These are phyloP conservation scores for Drosophila persimilis DNA, from an alignment of 1,140 invertebrate species.

Conservation along the genomic window DNA sequence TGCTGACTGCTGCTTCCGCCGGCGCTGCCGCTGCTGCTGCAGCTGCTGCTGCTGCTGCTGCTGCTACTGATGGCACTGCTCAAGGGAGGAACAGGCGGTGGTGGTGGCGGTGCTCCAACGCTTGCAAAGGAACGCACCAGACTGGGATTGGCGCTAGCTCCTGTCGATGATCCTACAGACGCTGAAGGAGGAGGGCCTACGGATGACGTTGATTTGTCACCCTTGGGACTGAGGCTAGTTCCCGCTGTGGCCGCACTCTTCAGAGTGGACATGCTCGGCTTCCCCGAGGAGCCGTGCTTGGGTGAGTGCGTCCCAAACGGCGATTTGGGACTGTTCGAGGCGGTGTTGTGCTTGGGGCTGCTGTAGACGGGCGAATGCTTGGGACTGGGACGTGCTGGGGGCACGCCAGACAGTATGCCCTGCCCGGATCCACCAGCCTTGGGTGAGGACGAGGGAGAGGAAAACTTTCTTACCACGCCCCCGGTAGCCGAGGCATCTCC, in stretches of 20 bases:
- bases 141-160: conserved; percentile 31
- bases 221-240: conserved; percentile 82
- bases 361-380: conserved; percentile 90
- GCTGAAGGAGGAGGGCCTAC: conserved; percentile 23
- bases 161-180: conserved; percentile 9
- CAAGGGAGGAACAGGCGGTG: conserved; percentile 59
- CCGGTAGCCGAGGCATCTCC: conserved; percentile 71
- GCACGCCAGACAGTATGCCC: conserved; percentile 71
- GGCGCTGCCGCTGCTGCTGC: conserved; percentile 8
- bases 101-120: conserved; percentile 41
- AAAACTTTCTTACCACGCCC: conserved; percentile 70
- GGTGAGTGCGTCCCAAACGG: conserved; percentile 87
- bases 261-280: conserved; percentile 94
- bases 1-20: neutral
- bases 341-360: conserved; percentile 88
- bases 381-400: conserved; percentile 87
- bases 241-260: conserved; percentile 87
- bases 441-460: conserved; percentile 84
- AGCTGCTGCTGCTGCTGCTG: neutral
- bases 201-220: conserved; percentile 69
- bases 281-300: conserved; percentile 90
- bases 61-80: conserved; percentile 24
- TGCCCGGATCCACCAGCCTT: conserved; percentile 83
- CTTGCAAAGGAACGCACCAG: conserved; percentile 58
- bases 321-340: conserved; percentile 86